Base-by-base conservation (phyloP, 2,888 invertebrate species). In the Macrophya annulata region DNA sequence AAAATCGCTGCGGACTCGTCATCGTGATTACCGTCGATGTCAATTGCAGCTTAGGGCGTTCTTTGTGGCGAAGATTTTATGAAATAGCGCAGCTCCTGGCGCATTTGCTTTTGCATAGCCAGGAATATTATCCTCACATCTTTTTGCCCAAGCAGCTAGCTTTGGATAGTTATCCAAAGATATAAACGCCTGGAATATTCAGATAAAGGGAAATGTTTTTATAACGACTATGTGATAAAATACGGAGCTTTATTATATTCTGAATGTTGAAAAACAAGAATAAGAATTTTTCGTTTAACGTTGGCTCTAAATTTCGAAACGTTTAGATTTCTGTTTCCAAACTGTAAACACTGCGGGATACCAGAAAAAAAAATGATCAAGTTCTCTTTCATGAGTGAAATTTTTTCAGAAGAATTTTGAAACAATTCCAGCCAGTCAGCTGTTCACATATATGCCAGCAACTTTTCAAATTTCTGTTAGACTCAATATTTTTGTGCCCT, bases 141-240 rank as follows among this genome's bases (percentile, higher is more conserved):
- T 93, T 81, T 95, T 93, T 12, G 96, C 87, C 96, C 96, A 96
- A 82, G 94, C 93, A 85, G 94, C 92, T 43, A 96, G 94, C 89
- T 96, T 96, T 1, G 94, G 93, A 90, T 94, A 96, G n/a, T 87
- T 84, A 17, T 90, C 89, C 48, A 88, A 4, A 1, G 88, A 86
- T 1, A 86, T 0, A 0, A 88, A 4, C 2, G 71, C 31, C 90
- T 91, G 55, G 4, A 85, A 87, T 8, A 40, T 48, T 25, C 25
- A 21, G 21, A 76, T 45, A 3, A 43, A 48, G 21, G 62, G 15
- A 4, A 79, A 51, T 21, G 43, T 15, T 10, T 45, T 65, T 48
- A 77, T 55, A 45, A 3, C 25, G 9, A 59, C 9, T 59, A 31
- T 31, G 31, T 31, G 31, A 31, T 31, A 31, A 31, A 31, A 31